Evolutionary conservation across 64 coral and sea anemone genomes (phyloP).

Genomic region (Hydrozoanthus tunicans): DNA sequence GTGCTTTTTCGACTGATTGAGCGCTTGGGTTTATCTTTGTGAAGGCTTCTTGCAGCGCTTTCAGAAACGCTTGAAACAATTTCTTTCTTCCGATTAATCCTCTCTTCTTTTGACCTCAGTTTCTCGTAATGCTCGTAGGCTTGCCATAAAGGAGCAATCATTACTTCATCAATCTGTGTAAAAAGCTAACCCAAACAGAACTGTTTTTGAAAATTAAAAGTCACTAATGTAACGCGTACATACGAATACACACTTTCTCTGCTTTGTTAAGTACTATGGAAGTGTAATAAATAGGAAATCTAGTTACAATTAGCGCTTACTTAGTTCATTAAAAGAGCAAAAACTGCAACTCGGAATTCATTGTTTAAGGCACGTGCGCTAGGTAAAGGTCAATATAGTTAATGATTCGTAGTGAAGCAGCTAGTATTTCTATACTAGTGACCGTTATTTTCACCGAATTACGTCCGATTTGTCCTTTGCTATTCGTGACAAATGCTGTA

Average conservation of each 20-base stretch:
- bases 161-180: constrained; percentile 4
- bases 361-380: too few relatives aligned
- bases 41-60: background rate
- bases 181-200: constrained; percentile 3
- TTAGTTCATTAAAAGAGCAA: too few relatives aligned
- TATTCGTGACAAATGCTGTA: too few relatives aligned
- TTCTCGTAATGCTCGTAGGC: constrained; percentile 22
- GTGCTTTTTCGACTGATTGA: background rate
- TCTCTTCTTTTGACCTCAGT: background rate
- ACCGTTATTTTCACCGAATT: too few relatives aligned
- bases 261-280: background rate
- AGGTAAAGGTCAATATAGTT: too few relatives aligned
- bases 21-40: background rate
- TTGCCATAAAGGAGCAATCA: background rate
- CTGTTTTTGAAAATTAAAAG: background rate
- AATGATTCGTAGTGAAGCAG: too few relatives aligned
- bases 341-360: too few relatives aligned
- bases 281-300: too few relatives aligned
- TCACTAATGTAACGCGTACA: background rate
- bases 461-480: too few relatives aligned
- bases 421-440: too few relatives aligned
- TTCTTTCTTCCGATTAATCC: background rate
- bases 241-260: background rate
- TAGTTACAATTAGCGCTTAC: too few relatives aligned
- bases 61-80: background rate